Percentiles rank a stretch among this genome's conserved stretches.
Evolutionary conservation across 2,888 invertebrate genomes (phyloP).

Genomic region (Drosophila niveifrons): DNA sequence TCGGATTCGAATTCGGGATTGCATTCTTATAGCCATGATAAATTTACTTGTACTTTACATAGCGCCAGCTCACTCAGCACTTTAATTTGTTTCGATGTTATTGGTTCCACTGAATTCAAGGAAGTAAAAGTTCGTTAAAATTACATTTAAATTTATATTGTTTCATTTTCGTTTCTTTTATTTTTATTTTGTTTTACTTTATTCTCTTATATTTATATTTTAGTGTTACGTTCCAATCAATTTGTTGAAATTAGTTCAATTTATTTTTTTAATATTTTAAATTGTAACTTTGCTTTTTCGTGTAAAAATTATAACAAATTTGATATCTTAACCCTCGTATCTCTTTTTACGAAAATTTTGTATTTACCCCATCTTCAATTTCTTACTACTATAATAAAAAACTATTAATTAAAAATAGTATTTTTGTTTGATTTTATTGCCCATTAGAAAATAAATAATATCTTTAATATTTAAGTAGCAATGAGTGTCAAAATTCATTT

Average conservation of each 20-base stretch:
- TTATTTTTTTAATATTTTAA: neutral
- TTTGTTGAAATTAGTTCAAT: neutral
- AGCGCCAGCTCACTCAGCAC: neutral
- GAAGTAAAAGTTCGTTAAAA: neutral
- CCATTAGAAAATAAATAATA: no score
- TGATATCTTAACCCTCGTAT: no score
- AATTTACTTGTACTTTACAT: neutral
- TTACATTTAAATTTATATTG: neutral
- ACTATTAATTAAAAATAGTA: no score
- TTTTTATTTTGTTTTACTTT: neutral
- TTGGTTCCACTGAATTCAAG: slow-evolving; percentile 1
- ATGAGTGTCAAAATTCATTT: no score
- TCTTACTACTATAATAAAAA: no score
- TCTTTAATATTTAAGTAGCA: no score
- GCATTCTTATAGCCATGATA: slow-evolving; percentile 20
- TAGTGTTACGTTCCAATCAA: neutral
- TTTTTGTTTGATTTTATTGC: no score
- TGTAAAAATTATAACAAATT: no score
- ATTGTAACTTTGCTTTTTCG: no score
- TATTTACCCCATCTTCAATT: no score
- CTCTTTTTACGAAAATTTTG: no score
- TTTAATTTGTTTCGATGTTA: neutral
- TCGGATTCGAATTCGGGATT: neutral
- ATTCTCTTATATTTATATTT: neutral
- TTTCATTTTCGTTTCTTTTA: neutral